Evolutionary conservation across 1,140 invertebrate species (phyloP), one percentile per base, ranked within the genome.

Genomic region (Berghia stephanieae): DNA sequence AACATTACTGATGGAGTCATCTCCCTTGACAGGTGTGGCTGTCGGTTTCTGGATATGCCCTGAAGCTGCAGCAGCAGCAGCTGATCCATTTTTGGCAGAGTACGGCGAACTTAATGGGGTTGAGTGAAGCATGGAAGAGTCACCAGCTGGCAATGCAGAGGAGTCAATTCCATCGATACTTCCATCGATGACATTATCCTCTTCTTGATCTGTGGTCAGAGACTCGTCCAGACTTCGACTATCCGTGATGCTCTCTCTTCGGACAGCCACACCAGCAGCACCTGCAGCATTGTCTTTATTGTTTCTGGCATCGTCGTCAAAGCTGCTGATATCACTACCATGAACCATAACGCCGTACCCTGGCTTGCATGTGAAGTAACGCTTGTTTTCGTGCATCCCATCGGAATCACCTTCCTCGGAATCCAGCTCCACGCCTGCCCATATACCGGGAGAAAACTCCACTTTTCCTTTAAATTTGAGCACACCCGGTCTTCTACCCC

Each of bases 401-500:
- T 91, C 88, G 81, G 89, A 90, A 73, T 89, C 89, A 6, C 91
- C 91, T 34, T 89, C 82, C 8, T 90, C 85, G 49, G 83, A 77
- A 69, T 92, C 91, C 57, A 92, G 81, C 82, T 91, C 90, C 18
- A 92, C 88, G 5, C 91, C 91, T 70, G 88, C 90, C 90, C 90
- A 91, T 46, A 89, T 77, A 16, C 97, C 96, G 13, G 92, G 84
- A 10, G 96, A 95, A 89, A 98, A 98, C 72, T 96, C 93, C n/a
- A 96, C 95, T 38, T 91, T 89, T n/a, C 97, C 97, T 80, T 96
- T 92, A 88, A 93, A 98, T 74, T 93, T 92, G 21, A 98, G 90
- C 38, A 93, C 92, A 75, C 97, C 97, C 43, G 94, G 92, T 90
- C 96, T 96, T 42, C 93, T 93, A 72, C 93, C 94, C 72, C 92